phyloP scores from a whole-genome alignment of 1,140 invertebrate genomes.

The Melanaphis sacchari region DNA sequence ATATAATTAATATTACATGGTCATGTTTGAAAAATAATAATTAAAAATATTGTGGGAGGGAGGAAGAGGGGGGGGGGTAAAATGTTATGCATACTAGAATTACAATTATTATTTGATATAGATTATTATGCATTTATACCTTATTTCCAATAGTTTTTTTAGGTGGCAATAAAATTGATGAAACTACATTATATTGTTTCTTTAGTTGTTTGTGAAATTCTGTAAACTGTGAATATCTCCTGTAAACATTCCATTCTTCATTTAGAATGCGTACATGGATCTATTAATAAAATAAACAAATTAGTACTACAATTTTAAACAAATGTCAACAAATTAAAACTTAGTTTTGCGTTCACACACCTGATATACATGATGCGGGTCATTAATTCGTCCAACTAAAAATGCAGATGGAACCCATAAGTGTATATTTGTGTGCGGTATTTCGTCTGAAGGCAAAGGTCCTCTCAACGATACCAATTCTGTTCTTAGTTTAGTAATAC shows the following conservation, averaged over 20 bases:
- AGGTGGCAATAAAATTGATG: slow-evolving; percentile 88
- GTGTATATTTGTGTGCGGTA: slow-evolving; percentile 73
- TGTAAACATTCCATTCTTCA: slow-evolving; percentile 93
- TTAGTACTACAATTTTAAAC: not conserved
- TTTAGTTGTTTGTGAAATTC: slow-evolving; percentile 81
- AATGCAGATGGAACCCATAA: slow-evolving; percentile 92
- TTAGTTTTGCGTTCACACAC: slow-evolving; percentile 65
- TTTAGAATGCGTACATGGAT: slow-evolving; percentile 83
- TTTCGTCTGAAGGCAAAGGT: slow-evolving; percentile 65
- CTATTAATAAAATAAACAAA: slow-evolving; percentile 63
- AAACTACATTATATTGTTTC: slow-evolving; percentile 79
- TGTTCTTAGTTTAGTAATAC: slow-evolving; percentile 70
- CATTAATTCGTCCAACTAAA: slow-evolving; percentile 77
- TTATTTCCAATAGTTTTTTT: slow-evolving; percentile 91
- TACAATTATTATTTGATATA: not conserved
- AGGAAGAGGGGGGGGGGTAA: too few species aligned
- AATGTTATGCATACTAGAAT: not conserved
- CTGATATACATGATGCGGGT: slow-evolving; percentile 88
- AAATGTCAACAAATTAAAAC: not conserved
- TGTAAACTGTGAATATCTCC: slow-evolving; percentile 90
- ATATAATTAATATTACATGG: too few species aligned
- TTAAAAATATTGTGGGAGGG: not conserved
- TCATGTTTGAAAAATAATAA: not conserved
- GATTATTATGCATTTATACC: slow-evolving; percentile 66
- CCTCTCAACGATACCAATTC: slow-evolving; percentile 77